Evolutionary conservation across 2,888 invertebrate species (phyloP).

Genomic region (Helicoverpa assulta): DNA sequence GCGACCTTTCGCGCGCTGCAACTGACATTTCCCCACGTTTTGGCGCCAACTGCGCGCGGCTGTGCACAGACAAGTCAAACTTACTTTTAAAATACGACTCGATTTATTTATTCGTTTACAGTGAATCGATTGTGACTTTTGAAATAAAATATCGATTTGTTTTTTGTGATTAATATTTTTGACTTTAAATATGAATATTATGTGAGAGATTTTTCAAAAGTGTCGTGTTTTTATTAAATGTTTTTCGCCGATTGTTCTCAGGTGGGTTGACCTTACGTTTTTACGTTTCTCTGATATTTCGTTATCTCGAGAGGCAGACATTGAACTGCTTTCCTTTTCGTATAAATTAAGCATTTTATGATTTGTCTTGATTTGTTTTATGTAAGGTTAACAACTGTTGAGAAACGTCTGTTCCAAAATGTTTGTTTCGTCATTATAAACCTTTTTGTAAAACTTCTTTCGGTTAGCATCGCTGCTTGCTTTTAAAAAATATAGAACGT

Average conservation of each 20-base stretch:
- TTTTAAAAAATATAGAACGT: too few species aligned
- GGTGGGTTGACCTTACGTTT: slow-evolving; percentile 47
- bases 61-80: slow-evolving; percentile 15
- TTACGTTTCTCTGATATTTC: slow-evolving; percentile 20
- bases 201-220: slow-evolving; percentile 38
- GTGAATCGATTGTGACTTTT: slow-evolving; percentile 18
- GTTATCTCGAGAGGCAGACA: background rate
- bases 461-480: too few species aligned
- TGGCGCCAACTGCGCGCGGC: slow-evolving; percentile 75
- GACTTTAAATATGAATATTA: background rate
- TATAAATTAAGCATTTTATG: background rate
- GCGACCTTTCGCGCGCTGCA: slow-evolving; percentile 75
- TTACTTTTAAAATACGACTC: slow-evolving; percentile 9
- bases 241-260: slow-evolving; percentile 32
- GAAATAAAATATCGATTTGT: background rate
- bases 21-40: slow-evolving; percentile 83
- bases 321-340: background rate
- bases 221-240: slow-evolving; percentile 30
- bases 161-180: slow-evolving; percentile 10
- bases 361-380: too few species aligned
- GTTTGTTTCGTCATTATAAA: too few species aligned
- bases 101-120: slow-evolving; percentile 17
- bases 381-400: too few species aligned
- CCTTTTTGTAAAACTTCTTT: too few species aligned
- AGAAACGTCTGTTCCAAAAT: too few species aligned